Conservation (phyloP, 2,888 invertebrate species). For the Rhingia campestris region DNA sequence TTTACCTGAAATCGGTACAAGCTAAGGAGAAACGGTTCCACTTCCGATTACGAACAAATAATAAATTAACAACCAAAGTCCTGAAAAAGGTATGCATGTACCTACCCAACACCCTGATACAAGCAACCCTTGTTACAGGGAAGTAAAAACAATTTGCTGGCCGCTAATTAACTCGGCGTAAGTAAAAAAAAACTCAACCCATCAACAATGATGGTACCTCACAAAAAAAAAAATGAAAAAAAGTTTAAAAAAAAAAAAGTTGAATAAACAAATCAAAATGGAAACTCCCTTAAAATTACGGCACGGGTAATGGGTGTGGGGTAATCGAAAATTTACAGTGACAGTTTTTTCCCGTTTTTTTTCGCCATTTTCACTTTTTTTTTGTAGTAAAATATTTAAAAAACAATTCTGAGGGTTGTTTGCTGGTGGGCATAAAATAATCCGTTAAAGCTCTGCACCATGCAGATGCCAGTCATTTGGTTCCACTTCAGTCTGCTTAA, state of each 20-base stretch:
- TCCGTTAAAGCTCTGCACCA: slow-evolving; percentile 55
- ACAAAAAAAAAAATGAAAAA: slow-evolving; percentile 29
- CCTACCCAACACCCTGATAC: not conserved
- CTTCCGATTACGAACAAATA: slow-evolving; percentile 29
- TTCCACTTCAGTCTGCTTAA: slow-evolving; percentile 72
- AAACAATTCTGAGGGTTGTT: slow-evolving; percentile 69
- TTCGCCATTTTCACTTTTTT: not conserved
- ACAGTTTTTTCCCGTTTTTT: slow-evolving; percentile 13
- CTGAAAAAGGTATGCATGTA: slow-evolving; percentile 4
- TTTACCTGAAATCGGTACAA: slow-evolving; percentile 18
- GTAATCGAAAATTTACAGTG: slow-evolving; percentile 37
- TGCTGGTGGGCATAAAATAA: slow-evolving; percentile 67
- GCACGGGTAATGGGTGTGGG: not conserved
- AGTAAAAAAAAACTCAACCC: slow-evolving; percentile 22
- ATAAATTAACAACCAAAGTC: slow-evolving; percentile 49
- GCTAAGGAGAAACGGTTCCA: slow-evolving; percentile 13
- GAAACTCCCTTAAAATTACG: slow-evolving; percentile 57
- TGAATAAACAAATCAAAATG: slow-evolving; percentile 11
- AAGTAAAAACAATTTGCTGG: slow-evolving; percentile 16
- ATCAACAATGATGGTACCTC: slow-evolving; percentile 16
- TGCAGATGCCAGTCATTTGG: slow-evolving; percentile 63
- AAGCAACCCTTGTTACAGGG: not conserved
- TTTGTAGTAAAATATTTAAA: slow-evolving; percentile 63
- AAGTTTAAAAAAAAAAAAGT: slow-evolving; percentile 26
- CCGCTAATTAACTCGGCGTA: slow-evolving; percentile 48